phyloP scores from a whole-genome alignment of 2,888 invertebrate species.

The Argyra leucocephala region DNA sequence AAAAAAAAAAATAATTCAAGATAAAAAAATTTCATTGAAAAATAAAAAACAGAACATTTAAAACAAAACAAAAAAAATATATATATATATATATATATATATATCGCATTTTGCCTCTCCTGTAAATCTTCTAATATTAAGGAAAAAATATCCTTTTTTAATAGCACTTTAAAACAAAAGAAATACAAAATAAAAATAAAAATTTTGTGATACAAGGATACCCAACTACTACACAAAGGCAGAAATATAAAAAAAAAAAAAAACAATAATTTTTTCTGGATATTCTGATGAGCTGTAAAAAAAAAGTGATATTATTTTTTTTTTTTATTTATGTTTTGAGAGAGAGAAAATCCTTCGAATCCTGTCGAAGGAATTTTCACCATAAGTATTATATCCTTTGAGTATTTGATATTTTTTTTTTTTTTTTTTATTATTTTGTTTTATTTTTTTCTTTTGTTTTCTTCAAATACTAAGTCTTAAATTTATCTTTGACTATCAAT shows the following conservation, averaged over 20 bases:
- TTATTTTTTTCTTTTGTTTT: background rate
- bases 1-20: background rate
- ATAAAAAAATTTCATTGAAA: no score
- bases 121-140: background rate
- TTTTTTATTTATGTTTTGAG: background rate
- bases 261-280: background rate
- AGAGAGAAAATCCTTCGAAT: background rate
- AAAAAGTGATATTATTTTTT: background rate
- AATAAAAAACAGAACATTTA: background rate
- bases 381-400: background rate
- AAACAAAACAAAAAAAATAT: background rate
- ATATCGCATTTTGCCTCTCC: no score
- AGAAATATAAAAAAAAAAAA: no score
- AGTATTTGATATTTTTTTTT: background rate
- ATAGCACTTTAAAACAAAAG: constrained; percentile 3
- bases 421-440: background rate
- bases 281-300: constrained; percentile 6
- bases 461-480: background rate
- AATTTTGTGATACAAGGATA: no score
- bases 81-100: no score
- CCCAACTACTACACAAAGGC: background rate
- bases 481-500: constrained; percentile 3
- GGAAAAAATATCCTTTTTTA: background rate
- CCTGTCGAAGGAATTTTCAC: constrained; percentile 1
- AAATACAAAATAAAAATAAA: background rate